phyloP scores from a whole-genome alignment of 2,797 vertebrate species.

The Lacerta bilineata region DNA sequence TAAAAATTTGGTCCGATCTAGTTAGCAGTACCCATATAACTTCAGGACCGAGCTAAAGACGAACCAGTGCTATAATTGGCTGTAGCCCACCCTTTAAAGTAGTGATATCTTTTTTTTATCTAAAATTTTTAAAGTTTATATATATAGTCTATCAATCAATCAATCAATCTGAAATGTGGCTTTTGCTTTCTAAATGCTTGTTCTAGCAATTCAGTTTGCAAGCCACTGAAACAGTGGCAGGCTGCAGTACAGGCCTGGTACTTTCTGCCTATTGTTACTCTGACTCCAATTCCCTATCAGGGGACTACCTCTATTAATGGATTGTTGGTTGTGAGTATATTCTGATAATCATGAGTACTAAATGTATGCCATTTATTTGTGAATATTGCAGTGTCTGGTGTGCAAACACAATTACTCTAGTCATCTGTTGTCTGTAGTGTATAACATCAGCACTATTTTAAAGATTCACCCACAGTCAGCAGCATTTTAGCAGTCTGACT shows the following conservation, averaged over 20 bases:
- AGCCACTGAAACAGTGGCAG: neutral
- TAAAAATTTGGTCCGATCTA: too few species aligned
- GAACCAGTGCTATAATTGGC: too few species aligned
- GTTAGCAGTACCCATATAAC: too few species aligned
- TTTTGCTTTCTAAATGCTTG: too few species aligned
- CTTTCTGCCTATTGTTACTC: neutral
- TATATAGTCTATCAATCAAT: too few species aligned
- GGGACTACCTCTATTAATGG: neutral
- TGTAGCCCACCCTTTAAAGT: too few species aligned
- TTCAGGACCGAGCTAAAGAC: too few species aligned
- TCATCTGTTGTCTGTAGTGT: neutral
- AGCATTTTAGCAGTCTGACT: conserved; percentile 32
- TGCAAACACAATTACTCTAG: neutral
- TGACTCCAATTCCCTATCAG: neutral
- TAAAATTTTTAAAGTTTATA: too few species aligned
- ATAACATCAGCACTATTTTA: conserved; percentile 13
- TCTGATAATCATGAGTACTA: neutral
- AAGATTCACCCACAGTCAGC: neutral
- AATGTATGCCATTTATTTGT: conserved; percentile 4
- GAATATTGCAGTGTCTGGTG: neutral
- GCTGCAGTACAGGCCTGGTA: neutral
- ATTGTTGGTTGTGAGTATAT: neutral
- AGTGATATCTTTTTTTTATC: too few species aligned
- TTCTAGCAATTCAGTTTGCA: neutral
- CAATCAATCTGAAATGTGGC: neutral